Conservation (phyloP, 2,888 invertebrate genomes). For the Zele albiditarsus region DNA sequence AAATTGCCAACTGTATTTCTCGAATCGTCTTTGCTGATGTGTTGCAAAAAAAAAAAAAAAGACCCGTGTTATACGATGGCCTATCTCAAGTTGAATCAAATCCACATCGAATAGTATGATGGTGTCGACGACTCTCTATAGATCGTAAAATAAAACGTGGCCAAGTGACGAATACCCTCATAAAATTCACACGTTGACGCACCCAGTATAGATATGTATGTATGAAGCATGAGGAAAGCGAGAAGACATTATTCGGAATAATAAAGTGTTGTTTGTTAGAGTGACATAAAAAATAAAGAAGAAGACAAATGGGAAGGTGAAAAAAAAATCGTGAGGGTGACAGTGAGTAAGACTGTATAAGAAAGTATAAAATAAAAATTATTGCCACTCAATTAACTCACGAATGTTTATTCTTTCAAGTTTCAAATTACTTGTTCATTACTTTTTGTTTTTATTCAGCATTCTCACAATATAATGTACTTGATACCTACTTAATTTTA, state of each 20-base stretch:
- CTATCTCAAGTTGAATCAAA: slow-evolving; percentile 60
- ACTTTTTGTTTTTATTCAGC: neutral
- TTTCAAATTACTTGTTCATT: neutral
- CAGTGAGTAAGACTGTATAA: neutral
- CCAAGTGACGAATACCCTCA: slow-evolving; percentile 50
- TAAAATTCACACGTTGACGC: slow-evolving; percentile 47
- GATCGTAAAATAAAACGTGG: slow-evolving; percentile 60
- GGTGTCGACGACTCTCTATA: slow-evolving; percentile 45
- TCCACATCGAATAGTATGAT: slow-evolving; percentile 43
- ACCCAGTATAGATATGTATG: neutral
- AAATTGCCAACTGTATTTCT: slow-evolving; percentile 30
- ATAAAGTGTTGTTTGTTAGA: slow-evolving; percentile 21
- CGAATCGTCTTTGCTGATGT: neutral
- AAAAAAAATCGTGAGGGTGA: neutral
- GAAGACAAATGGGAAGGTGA: neutral
- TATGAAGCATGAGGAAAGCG: neutral
- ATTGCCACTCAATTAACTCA: neutral
- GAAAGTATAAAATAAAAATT: neutral
- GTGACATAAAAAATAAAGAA: slow-evolving; percentile 47
- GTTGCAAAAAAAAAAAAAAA: slow-evolving; percentile 26
- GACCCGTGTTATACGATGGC: slow-evolving; percentile 47
- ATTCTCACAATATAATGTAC: neutral
- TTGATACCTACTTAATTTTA: neutral
- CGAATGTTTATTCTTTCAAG: neutral
- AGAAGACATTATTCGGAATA: slow-evolving; percentile 41